Evolutionary conservation across 2,888 invertebrate species (phyloP).

Genomic region (Drosophila falleni): DNA sequence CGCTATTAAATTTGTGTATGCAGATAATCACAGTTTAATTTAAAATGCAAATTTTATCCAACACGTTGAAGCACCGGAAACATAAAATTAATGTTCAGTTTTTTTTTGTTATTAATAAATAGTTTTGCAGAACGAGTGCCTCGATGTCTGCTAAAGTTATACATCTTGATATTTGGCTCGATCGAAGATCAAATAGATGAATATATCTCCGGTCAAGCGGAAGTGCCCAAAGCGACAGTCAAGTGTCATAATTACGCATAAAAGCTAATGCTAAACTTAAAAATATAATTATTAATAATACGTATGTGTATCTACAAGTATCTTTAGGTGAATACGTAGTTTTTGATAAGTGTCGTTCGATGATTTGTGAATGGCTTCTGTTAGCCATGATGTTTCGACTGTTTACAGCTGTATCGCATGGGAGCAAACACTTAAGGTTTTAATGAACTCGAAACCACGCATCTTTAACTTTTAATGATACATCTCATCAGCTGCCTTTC

Average conservation of each 20-base stretch:
- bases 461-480: conserved; percentile 11
- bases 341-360: conserved; percentile 23
- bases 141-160: conserved; percentile 29
- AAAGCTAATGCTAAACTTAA: conserved; percentile 29
- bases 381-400: conserved; percentile 53
- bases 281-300: conserved; percentile 25
- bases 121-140: conserved; percentile 33
- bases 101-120: conserved; percentile 19
- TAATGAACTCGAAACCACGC: conserved; percentile 66
- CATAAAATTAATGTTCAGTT: conserved; percentile 21
- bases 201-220: conserved; percentile 50
- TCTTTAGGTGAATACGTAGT: conserved; percentile 1
- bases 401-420: conserved; percentile 22
- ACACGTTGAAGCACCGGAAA: conserved; percentile 62
- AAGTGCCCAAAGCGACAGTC: conserved; percentile 62
- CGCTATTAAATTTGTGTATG: conserved; percentile 26
- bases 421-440: conserved; percentile 52
- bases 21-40: conserved; percentile 30
- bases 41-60: conserved; percentile 62
- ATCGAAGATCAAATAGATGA: conserved; percentile 36
- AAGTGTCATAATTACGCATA: conserved; percentile 74
- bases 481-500: conserved; percentile 8
- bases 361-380: conserved; percentile 64
- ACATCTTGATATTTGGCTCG: conserved; percentile 22
- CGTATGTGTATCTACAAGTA: conserved; percentile 3